Evolutionary conservation across 1,140 invertebrate genomes (phyloP).

Genomic region (Danaus plexippus): DNA sequence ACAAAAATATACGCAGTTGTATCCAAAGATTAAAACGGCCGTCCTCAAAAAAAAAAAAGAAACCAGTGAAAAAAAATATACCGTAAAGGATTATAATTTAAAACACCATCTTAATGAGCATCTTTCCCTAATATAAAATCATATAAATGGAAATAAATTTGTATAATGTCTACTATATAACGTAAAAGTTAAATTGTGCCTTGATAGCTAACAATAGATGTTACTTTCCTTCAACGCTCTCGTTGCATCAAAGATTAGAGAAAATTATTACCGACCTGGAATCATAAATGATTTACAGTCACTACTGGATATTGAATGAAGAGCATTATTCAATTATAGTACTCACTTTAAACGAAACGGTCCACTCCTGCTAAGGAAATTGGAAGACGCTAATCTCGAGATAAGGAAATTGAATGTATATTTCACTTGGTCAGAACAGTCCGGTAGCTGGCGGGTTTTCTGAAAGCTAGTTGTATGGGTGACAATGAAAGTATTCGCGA

Average conservation of each 20-base stretch:
- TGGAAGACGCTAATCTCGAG: too few relatives aligned
- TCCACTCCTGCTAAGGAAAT: too few relatives aligned
- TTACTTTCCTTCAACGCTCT: constrained; percentile 23
- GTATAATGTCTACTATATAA: constrained; percentile 18
- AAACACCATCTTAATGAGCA: constrained; percentile 6
- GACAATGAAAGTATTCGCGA: too few relatives aligned
- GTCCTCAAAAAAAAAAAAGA: too few relatives aligned
- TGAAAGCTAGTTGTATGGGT: too few relatives aligned
- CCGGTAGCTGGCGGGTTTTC: too few relatives aligned
- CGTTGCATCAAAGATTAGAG: constrained; percentile 30
- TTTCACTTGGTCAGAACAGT: too few relatives aligned
- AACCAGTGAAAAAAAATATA: too few relatives aligned
- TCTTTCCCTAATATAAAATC: constrained; percentile 11
- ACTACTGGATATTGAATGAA: constrained; percentile 32
- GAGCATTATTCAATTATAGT: constrained; percentile 24
- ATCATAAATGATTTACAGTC: constrained; percentile 35
- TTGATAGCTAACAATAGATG: constrained; percentile 26
- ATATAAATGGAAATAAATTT: constrained; percentile 23
- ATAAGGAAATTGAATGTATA: too few relatives aligned
- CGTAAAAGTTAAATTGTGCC: constrained; percentile 24
- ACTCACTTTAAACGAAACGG: constrained; percentile 10
- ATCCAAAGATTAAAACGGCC: constrained; percentile 5
- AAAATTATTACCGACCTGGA: constrained; percentile 38
- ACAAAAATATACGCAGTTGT: constrained; percentile 1
- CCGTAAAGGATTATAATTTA: too few relatives aligned